Evolutionary conservation across 1,140 invertebrate genomes (phyloP).

Genomic region (Saccostrea cuccullata): DNA sequence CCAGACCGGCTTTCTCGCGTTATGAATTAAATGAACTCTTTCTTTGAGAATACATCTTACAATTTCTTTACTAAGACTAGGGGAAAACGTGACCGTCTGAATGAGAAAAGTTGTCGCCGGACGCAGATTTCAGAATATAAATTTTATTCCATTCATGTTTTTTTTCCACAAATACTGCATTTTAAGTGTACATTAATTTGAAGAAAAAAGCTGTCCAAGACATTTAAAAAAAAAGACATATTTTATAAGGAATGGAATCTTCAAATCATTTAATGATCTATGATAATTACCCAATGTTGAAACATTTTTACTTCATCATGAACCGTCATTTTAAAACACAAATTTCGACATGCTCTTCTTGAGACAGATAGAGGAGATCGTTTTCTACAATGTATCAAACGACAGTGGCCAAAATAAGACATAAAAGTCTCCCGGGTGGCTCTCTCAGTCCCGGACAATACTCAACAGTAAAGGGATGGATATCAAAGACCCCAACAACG

Average conservation of each 20-base stretch:
- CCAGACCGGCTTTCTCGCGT: not conserved
- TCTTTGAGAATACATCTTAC: not conserved
- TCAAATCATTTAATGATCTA: not conserved
- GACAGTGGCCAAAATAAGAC: slow-evolving; percentile 18
- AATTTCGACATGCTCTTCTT: not conserved
- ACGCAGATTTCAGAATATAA: slow-evolving; percentile 3
- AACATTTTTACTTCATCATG: not conserved
- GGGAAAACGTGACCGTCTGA: slow-evolving; percentile 19
- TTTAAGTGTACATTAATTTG: not conserved
- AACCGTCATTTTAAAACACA: not conserved
- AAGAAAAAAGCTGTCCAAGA: not conserved
- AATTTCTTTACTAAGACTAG: slow-evolving; percentile 4
- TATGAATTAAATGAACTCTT: not conserved
- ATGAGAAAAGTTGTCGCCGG: not conserved
- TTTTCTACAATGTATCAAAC: not conserved
- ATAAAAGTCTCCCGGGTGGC: slow-evolving; percentile 23
- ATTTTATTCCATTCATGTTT: not conserved
- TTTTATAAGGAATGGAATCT: not conserved
- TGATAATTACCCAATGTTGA: not conserved
- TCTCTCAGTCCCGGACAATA: slow-evolving; percentile 14
- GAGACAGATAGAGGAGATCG: not conserved
- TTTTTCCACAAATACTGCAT: slow-evolving; percentile 12
- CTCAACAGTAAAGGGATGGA: slow-evolving; percentile 32
- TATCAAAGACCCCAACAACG: slow-evolving; percentile 17
- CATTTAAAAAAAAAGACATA: not conserved